Percentiles rank a stretch among this genome's conserved stretches.
Evolutionary conservation across 2,797 vertebrate species (phyloP).

Genomic region (Prionace glauca): DNA sequence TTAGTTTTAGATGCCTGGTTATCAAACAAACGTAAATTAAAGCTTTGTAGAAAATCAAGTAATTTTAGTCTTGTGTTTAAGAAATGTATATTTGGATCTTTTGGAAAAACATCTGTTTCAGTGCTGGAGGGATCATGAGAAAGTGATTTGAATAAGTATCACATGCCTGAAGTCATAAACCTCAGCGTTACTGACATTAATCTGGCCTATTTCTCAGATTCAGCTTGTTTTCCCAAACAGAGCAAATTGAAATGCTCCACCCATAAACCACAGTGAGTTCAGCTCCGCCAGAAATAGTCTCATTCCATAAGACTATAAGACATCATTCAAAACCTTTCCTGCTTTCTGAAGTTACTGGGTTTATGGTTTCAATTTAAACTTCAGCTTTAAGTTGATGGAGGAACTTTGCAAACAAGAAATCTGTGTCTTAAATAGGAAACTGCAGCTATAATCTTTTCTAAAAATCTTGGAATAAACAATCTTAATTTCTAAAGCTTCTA

Average conservation of each 20-base stretch:
- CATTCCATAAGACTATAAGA: too few relatives aligned
- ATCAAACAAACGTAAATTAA: background rate
- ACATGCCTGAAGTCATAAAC: background rate
- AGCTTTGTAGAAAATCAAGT: background rate
- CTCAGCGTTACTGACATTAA: background rate
- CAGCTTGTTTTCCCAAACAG: background rate
- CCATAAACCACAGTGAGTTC: background rate
- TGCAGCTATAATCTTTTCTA: background rate
- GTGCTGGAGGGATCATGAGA: background rate
- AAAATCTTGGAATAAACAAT: background rate
- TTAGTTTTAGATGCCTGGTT: background rate
- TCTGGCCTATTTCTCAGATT: background rate
- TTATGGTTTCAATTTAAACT: background rate
- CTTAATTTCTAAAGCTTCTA: background rate
- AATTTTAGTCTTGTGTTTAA: background rate
- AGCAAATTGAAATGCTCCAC: constrained; percentile 12
- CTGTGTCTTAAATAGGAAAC: background rate
- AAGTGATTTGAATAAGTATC: background rate
- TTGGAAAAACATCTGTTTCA: background rate
- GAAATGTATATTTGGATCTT: background rate
- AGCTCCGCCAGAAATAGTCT: background rate
- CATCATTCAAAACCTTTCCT: background rate
- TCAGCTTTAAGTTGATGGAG: background rate
- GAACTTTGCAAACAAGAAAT: background rate
- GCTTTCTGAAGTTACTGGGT: background rate